Conservation (phyloP, 2,888 invertebrate species). For the Achlya flavicornis region DNA sequence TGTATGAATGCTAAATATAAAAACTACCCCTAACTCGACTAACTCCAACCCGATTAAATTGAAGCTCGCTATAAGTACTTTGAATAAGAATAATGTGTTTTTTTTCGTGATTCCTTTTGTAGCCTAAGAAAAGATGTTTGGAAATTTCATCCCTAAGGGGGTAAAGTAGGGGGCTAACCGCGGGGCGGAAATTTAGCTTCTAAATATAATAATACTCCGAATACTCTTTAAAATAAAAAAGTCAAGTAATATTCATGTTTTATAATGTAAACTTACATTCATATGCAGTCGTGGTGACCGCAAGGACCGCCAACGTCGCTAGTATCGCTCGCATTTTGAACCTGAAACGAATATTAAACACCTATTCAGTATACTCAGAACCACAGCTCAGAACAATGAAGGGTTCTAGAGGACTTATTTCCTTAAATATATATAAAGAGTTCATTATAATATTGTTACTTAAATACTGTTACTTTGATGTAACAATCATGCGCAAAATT, state of each 20-base stretch:
- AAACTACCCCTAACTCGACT: not conserved
- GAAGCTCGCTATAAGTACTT: too few species aligned
- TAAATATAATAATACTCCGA: too few species aligned
- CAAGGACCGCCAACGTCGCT: constrained; percentile 76
- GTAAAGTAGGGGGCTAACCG: too few species aligned
- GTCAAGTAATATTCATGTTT: too few species aligned
- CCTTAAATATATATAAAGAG: not conserved
- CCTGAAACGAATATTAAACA: constrained; percentile 54
- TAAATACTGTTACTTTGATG: not conserved
- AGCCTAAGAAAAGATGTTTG: too few species aligned
- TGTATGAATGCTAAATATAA: too few species aligned
- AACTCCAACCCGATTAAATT: too few species aligned
- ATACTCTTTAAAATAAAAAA: too few species aligned
- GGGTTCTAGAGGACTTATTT: not conserved
- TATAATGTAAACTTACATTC: constrained; percentile 55
- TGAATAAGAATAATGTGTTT: too few species aligned
- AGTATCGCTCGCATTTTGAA: constrained; percentile 72
- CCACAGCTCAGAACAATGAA: not conserved
- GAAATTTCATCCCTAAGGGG: too few species aligned
- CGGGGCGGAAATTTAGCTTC: too few species aligned
- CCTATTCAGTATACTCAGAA: constrained; percentile 7
- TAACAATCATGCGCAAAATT: not conserved
- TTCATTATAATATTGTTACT: not conserved
- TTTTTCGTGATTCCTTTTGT: too few species aligned
- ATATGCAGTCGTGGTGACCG: constrained; percentile 54